These are phyloP conservation scores for Drosophila cracens DNA, from an alignment of 2,888 invertebrate genomes.

Conservation along the genomic window DNA sequence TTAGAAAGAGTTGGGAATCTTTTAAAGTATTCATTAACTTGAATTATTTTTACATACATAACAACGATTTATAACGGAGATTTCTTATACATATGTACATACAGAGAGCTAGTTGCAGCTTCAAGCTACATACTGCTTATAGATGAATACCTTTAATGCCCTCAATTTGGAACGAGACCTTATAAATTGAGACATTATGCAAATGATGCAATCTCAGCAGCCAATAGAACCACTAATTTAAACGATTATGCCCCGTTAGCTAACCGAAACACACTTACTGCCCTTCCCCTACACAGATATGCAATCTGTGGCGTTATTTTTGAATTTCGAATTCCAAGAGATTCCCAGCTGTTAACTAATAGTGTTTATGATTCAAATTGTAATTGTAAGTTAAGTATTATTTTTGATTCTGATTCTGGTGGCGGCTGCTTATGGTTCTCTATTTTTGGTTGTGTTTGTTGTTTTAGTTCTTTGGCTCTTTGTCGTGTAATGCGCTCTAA, in stretches of 20 bases:
- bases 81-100: background rate
- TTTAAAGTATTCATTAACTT: background rate
- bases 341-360: background rate
- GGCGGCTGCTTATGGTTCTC: background rate
- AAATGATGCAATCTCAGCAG: slow-evolving; percentile 21
- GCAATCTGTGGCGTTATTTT: slow-evolving; percentile 27
- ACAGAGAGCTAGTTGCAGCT: background rate
- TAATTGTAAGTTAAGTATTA: slow-evolving; percentile 13
- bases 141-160: background rate
- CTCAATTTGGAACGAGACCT: slow-evolving; percentile 1
- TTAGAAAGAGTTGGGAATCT: background rate
- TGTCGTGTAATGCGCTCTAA: slow-evolving; percentile 47
- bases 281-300: background rate
- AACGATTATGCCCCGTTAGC: slow-evolving; percentile 4
- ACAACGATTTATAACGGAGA: background rate
- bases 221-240: slow-evolving; percentile 13
- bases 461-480: slow-evolving; percentile 7
- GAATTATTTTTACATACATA: background rate
- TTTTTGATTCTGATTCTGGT: slow-evolving; percentile 18
- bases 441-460: slow-evolving; percentile 14
- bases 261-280: background rate
- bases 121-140: background rate
- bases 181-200: slow-evolving; percentile 32
- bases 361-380: slow-evolving; percentile 26
- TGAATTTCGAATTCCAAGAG: slow-evolving; percentile 10